Conservation (phyloP, 2,797 vertebrate genomes). For the Champsocephalus gunnari region DNA sequence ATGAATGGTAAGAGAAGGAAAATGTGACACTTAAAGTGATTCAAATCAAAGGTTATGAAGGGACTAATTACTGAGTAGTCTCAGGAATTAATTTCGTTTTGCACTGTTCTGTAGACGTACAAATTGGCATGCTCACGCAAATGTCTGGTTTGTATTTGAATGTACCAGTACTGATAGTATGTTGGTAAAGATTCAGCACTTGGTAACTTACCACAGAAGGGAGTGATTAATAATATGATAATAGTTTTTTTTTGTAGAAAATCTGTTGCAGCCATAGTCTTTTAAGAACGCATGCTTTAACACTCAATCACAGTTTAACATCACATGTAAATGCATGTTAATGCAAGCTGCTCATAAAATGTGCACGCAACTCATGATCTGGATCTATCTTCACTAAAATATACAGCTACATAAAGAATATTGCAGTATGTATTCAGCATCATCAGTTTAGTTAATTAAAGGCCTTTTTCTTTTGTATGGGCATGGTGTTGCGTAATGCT, state of each 20-base stretch:
- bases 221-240: slow-evolving; percentile 65
- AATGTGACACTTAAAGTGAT: slow-evolving; percentile 64
- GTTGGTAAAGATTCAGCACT: slow-evolving; percentile 76
- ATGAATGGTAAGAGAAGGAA: slow-evolving; percentile 58
- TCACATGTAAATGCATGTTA: slow-evolving; percentile 81
- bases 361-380: slow-evolving; percentile 64
- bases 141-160: slow-evolving; percentile 82
- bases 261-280: slow-evolving; percentile 61
- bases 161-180: slow-evolving; percentile 81
- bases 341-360: slow-evolving; percentile 74
- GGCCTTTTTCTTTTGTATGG: slow-evolving; percentile 81
- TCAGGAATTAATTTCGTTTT: slow-evolving; percentile 84
- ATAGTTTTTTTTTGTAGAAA: slow-evolving; percentile 68
- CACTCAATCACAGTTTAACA: slow-evolving; percentile 63
- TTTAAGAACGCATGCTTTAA: slow-evolving; percentile 79
- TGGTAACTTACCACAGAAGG: slow-evolving; percentile 83
- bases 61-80: slow-evolving; percentile 83
- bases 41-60: slow-evolving; percentile 77
- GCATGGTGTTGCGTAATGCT: slow-evolving; percentile 75
- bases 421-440: slow-evolving; percentile 60
- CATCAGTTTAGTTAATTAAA: slow-evolving; percentile 66
- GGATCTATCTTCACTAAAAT: slow-evolving; percentile 69
- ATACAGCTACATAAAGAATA: slow-evolving; percentile 70
- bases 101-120: slow-evolving; percentile 83
- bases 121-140: slow-evolving; percentile 77